Conservation (phyloP, 2,888 invertebrate genomes). For the Agrotis ipsilon region DNA sequence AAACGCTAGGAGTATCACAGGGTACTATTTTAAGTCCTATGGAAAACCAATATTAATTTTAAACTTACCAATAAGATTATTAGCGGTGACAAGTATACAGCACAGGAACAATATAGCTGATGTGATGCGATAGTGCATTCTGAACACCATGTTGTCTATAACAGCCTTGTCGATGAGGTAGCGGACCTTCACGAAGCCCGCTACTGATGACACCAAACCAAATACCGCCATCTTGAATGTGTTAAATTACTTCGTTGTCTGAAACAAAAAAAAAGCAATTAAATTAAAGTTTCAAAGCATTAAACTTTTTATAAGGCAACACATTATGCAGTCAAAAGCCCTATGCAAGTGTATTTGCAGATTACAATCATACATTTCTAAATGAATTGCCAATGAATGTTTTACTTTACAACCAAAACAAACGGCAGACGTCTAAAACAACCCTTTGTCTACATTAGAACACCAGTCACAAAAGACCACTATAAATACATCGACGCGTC, state of each 20-base stretch:
- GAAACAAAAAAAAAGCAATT: slow-evolving; percentile 68
- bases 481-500: slow-evolving; percentile 80
- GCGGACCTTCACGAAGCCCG: slow-evolving; percentile 97
- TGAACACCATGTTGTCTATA: slow-evolving; percentile 97
- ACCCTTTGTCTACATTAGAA: slow-evolving; percentile 63
- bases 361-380: slow-evolving; percentile 20
- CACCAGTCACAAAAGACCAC: slow-evolving; percentile 73
- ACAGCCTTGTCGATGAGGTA: slow-evolving; percentile 97
- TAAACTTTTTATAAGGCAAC: slow-evolving; percentile 24
- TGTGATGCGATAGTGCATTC: slow-evolving; percentile 97
- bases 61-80: slow-evolving; percentile 96
- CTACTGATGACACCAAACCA: slow-evolving; percentile 96
- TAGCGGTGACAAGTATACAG: slow-evolving; percentile 97
- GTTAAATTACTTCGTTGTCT: slow-evolving; percentile 78
- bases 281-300: slow-evolving; percentile 7
- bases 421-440: slow-evolving; percentile 44
- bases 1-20: background rate
- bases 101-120: slow-evolving; percentile 96
- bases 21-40: background rate
- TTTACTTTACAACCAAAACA: slow-evolving; percentile 41
- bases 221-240: slow-evolving; percentile 93
- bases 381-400: slow-evolving; percentile 37
- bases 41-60: background rate
- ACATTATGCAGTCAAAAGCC: slow-evolving; percentile 22
- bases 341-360: slow-evolving; percentile 12